Percentiles rank a stretch among this genome's conserved stretches.
Evolutionary conservation across 2,888 invertebrate species (phyloP).

Genomic region (Neocrepidodera transversa): DNA sequence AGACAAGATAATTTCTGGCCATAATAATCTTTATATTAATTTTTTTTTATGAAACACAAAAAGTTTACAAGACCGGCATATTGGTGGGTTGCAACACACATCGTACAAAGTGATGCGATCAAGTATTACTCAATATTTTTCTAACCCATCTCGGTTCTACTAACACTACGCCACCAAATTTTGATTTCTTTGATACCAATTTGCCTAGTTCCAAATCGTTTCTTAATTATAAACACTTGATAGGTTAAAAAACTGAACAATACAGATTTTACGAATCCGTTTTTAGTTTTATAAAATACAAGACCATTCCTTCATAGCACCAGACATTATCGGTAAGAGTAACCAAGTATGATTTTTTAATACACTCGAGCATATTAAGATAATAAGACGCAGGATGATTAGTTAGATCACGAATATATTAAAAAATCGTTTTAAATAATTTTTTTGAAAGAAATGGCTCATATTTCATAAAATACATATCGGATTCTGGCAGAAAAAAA

Average conservation of each 20-base stretch:
- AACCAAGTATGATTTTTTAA: no score
- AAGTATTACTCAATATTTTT: constrained; percentile 18
- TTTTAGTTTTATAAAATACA: not conserved
- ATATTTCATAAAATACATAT: not conserved
- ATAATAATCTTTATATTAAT: not conserved
- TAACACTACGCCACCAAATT: no score
- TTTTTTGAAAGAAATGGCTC: no score
- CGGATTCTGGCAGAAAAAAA: constrained; percentile 23
- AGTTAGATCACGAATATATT: no score
- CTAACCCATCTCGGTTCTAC: not conserved
- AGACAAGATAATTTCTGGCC: constrained; percentile 31
- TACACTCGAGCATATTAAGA: no score
- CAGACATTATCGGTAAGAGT: no score
- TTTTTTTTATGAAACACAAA: constrained; percentile 4
- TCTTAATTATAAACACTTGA: no score
- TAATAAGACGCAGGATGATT: no score
- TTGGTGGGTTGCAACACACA: constrained; percentile 42
- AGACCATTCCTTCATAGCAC: no score
- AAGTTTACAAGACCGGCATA: constrained; percentile 43
- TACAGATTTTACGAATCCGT: not conserved
- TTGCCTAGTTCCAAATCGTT: no score
- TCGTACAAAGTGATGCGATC: constrained; percentile 45
- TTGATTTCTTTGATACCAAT: no score
- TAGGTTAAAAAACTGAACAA: not conserved
- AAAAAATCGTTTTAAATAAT: no score